Percentiles rank a stretch among this genome's conserved stretches.
Conservation (phyloP, 2,113 vertebrate genomes). For the Nanorana parkeri region DNA sequence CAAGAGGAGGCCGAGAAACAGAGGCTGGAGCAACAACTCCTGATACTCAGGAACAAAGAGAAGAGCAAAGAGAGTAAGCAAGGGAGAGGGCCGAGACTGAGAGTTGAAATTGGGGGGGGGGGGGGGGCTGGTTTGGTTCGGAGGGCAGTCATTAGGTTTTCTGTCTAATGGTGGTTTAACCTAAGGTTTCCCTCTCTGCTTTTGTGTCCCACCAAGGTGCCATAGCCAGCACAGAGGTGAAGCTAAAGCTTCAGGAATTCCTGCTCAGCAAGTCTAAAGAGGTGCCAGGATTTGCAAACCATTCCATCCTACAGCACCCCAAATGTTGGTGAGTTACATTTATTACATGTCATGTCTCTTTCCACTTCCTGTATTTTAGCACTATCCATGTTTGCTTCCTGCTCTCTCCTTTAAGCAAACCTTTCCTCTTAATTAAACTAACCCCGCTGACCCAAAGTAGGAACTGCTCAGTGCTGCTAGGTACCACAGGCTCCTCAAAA, state of each 20-base stretch:
- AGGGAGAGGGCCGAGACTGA: constrained; percentile 39
- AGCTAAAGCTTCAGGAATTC: constrained; percentile 94
- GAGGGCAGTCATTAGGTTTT: background rate
- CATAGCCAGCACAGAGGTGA: constrained; percentile 95
- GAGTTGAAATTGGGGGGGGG: background rate
- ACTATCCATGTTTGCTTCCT: too few species aligned
- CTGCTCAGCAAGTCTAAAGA: constrained; percentile 91
- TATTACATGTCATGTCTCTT: too few species aligned
- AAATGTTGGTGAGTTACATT: constrained; percentile 91
- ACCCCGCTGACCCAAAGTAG: too few species aligned
- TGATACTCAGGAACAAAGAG: constrained; percentile 82
- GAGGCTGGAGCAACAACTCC: constrained; percentile 82
- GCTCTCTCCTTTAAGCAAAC: too few species aligned
- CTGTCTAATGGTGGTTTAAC: constrained; percentile 16
- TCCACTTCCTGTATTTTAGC: too few species aligned
- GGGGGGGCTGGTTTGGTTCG: background rate
- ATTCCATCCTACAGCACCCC: constrained; percentile 88
- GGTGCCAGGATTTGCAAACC: constrained; percentile 83
- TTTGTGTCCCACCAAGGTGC: constrained; percentile 75
- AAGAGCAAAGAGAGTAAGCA: constrained; percentile 86
- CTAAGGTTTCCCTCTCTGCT: background rate
- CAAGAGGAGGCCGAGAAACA: constrained; percentile 85
- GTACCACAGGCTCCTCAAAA: too few species aligned
- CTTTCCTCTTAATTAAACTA: too few species aligned
- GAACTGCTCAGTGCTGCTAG: too few species aligned